These are phyloP conservation scores for Scomber japonicus DNA, from an alignment of 2,113 vertebrate species.

Conservation along the genomic window DNA sequence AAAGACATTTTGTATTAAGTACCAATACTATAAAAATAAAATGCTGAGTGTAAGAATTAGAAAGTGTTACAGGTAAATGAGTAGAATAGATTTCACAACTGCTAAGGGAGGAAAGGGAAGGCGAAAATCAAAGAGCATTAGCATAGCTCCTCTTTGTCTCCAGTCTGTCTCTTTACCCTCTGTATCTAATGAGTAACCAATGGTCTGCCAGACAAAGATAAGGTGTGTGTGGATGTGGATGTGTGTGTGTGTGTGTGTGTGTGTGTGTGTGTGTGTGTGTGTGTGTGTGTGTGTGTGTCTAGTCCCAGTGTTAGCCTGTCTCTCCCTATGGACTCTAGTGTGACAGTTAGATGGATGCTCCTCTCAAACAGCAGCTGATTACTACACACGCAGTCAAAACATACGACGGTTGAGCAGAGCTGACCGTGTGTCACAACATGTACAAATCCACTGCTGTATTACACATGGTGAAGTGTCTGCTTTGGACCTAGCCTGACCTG, in stretches of 20 bases:
- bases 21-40: constrained; percentile 15
- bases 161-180: constrained; percentile 77
- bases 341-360: constrained; percentile 79
- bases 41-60: constrained; percentile 10
- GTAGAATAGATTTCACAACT: constrained; percentile 62
- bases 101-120: constrained; percentile 59
- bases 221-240: constrained; percentile 60
- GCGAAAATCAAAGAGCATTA: constrained; percentile 83
- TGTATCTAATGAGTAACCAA: constrained; percentile 82
- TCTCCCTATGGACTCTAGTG: constrained; percentile 60
- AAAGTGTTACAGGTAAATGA: constrained; percentile 41
- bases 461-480: not conserved
- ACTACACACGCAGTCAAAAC: constrained; percentile 62
- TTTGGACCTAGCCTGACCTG: constrained; percentile 31
- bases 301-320: constrained; percentile 38
- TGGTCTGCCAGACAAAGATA: constrained; percentile 82
- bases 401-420: constrained; percentile 3
- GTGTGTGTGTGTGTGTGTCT: not conserved
- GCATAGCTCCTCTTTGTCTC: constrained; percentile 82
- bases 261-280: constrained; percentile 48
- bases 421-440: constrained; percentile 42
- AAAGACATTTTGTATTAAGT: not conserved
- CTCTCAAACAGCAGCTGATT: constrained; percentile 70
- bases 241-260: constrained; percentile 48
- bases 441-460: constrained; percentile 21